Conservation (phyloP, 2,888 invertebrate genomes). For the Drosophila mimetica region DNA sequence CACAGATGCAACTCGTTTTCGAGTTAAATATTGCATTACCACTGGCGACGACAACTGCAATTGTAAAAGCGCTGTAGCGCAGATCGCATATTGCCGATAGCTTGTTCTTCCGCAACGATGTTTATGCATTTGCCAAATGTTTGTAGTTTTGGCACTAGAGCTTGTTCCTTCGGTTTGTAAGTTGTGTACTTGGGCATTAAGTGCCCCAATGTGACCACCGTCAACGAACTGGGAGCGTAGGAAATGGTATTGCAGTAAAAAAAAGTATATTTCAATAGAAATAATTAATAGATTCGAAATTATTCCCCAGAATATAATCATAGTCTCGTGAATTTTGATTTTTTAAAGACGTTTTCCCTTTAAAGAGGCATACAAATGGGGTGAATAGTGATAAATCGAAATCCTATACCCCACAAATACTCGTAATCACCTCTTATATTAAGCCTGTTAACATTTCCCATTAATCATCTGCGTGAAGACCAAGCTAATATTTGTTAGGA, state of each 20-base stretch:
- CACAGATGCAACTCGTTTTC: constrained; percentile 53
- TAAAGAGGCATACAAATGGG: no score
- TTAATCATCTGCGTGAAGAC: constrained; percentile 15
- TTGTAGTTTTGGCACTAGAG: constrained; percentile 26
- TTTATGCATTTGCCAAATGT: constrained; percentile 37
- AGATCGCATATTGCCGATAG: constrained; percentile 40
- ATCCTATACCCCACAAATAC: not conserved
- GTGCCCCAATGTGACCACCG: constrained; percentile 31
- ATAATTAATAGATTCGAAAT: no score
- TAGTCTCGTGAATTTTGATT: no score
- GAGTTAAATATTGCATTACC: constrained; percentile 59
- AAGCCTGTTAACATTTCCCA: constrained; percentile 4
- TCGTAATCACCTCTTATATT: not conserved
- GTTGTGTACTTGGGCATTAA: constrained; percentile 16
- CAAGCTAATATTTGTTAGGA: constrained; percentile 22
- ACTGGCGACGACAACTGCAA: constrained; percentile 34
- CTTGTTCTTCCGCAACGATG: constrained; percentile 32
- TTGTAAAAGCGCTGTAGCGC: constrained; percentile 29
- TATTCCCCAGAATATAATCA: no score
- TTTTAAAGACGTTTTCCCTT: no score
- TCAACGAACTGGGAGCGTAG: constrained; percentile 6
- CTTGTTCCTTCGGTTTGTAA: constrained; percentile 17
- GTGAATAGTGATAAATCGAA: not conserved
- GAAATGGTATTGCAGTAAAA: no score
- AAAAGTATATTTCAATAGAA: no score